Base-by-base conservation (phyloP, 2,113 vertebrate genomes). In the Rhinopomastus cyanomelas region DNA sequence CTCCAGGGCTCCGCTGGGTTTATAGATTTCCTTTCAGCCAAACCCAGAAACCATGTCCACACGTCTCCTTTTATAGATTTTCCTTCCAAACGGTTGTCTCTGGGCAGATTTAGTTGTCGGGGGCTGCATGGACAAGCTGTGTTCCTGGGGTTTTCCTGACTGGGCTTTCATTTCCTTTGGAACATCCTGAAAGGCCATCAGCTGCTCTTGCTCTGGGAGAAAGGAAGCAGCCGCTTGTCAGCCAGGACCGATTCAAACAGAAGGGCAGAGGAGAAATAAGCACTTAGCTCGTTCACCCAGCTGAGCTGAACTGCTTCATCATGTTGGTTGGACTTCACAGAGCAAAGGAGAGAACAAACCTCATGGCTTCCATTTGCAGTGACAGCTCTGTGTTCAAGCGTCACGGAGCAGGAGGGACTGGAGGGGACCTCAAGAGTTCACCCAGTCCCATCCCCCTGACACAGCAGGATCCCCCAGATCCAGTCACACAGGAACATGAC, bases 11-110 rank as follows among this genome's bases (percentile, higher is more conserved):
- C 37, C 42, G 59, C 57, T 86, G 80, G 66, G 23, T 84, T 81
- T 86, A 79, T 81, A 66, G 62, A 92, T 89, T 81, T 60, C 86
- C 57, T 91, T 91, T 79, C 4, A 3, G 64, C 57, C 39, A 81
- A 85, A 89, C 81, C 10, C 48, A 73, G 59, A 81, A 90, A 67
- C 77, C 5, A 0, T 73, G 48, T 73, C 62, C 37, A 59, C 71
- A 76, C 55, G 66, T 92, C 59, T 92, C 66, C 69, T 34, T 87
- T 94, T 93, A 94, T 55, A 90, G 83, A 90, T 91, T 95, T 92
- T 90, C 42, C 59, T 90, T 95, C 72, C 88, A 84, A 73, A 57
- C 18, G 51, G 34, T 48, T 84, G 64, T 94, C 82, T 82, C 81
- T 87, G n/a, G 48, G 53, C 26, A 87, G 66, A 88, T 88, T 81